Evolutionary conservation across 2,113 vertebrate genomes (phyloP).

Genomic region (Periophthalmodon schlosseri): DNA sequence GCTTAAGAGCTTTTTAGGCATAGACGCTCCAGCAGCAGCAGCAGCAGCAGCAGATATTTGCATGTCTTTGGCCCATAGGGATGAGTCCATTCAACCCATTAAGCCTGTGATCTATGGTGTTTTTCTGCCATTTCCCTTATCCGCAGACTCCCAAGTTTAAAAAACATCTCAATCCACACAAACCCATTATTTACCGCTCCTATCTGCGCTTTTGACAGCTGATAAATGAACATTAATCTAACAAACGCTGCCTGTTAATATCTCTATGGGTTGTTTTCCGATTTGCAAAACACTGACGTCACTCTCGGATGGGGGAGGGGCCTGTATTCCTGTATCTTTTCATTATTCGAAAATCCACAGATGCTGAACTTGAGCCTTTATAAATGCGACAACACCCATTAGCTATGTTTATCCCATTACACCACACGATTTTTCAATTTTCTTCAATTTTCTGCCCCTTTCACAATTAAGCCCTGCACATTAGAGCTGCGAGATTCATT

Average conservation of each 20-base stretch:
- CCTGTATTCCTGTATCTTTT: too few species aligned
- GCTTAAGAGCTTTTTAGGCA: conserved; percentile 38
- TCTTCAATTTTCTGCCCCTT: too few species aligned
- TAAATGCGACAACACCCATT: too few species aligned
- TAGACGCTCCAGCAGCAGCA: conserved; percentile 3
- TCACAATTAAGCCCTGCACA: too few species aligned
- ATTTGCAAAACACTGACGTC: neutral
- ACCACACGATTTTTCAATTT: neutral
- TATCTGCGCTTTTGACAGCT: neutral
- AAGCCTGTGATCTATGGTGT: conserved; percentile 12
- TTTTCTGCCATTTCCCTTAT: conserved; percentile 12
- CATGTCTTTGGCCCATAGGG: conserved; percentile 23
- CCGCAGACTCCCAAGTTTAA: conserved; percentile 7
- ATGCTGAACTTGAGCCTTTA: neutral
- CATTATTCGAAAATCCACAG: neutral
- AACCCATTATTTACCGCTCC: neutral
- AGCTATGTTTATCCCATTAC: neutral
- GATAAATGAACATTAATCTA: neutral
- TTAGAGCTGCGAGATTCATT: neutral
- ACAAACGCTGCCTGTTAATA: neutral
- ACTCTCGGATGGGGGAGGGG: too few species aligned
- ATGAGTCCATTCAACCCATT: conserved; percentile 26
- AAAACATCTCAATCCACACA: conserved; percentile 5
- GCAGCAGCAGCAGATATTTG: conserved; percentile 17
- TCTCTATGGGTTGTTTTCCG: neutral